Percentiles rank a stretch among this genome's conserved stretches.
Conservation (phyloP, 53 echinoderm and acorn worm species). For the Paelopatides confundens region DNA sequence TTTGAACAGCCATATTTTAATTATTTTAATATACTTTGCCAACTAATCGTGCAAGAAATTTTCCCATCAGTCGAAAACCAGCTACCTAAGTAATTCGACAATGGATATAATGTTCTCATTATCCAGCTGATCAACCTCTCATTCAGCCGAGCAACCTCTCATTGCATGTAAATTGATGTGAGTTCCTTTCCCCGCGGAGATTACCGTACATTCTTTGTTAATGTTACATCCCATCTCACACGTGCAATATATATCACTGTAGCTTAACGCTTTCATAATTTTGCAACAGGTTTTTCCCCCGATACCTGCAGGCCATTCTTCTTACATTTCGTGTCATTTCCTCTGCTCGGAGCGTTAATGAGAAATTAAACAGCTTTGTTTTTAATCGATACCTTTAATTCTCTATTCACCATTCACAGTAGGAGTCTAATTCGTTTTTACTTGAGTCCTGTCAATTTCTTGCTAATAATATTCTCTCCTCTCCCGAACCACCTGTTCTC, state of each 20-base stretch:
- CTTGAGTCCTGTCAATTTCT: conserved; percentile 22
- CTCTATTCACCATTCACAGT: neutral
- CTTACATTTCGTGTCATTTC: neutral
- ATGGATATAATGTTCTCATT: neutral
- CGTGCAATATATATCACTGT: neutral
- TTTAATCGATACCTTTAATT: neutral
- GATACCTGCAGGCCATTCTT: neutral
- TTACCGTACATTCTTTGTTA: neutral
- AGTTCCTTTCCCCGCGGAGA: neutral
- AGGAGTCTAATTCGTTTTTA: neutral
- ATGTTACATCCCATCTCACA: neutral
- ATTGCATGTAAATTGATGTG: neutral
- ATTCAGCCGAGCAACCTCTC: no score
- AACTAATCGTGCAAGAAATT: no score
- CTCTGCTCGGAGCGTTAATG: neutral
- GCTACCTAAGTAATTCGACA: no score
- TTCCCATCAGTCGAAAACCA: no score
- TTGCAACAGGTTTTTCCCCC: neutral
- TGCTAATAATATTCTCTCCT: conserved; percentile 5
- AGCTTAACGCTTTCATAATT: neutral
- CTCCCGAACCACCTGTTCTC: conserved; percentile 27
- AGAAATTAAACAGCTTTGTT: conserved; percentile 8
- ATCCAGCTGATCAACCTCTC: neutral
- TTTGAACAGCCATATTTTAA: no score
- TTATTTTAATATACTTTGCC: no score